Percentiles rank a stretch among this genome's conserved stretches.
Evolutionary conservation across 2,888 invertebrate species (phyloP).

Genomic region (Tethea ocularis): DNA sequence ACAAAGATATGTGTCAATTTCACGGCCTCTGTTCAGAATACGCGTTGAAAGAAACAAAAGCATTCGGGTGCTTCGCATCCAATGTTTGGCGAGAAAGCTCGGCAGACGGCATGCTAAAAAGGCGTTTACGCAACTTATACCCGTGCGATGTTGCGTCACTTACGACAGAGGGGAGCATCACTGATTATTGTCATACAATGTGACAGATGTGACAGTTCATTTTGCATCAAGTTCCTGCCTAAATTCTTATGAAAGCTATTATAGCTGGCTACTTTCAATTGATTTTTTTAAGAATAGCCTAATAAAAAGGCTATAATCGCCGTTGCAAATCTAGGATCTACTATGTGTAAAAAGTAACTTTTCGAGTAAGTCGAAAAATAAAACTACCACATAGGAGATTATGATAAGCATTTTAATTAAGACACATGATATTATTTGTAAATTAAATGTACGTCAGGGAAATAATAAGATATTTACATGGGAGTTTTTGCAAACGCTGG

Average conservation of each 20-base stretch:
- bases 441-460: no score
- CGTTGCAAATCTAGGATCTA: no score
- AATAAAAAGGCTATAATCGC: no score
- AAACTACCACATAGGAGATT: no score
- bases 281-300: no score
- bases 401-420: no score
- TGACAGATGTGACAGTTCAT: slow-evolving; percentile 36
- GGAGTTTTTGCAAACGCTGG: no score
- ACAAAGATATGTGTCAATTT: slow-evolving; percentile 67
- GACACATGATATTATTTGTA: no score
- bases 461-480: no score
- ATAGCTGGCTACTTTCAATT: no score
- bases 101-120: slow-evolving; percentile 75
- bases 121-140: slow-evolving; percentile 69
- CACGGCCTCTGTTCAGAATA: slow-evolving; percentile 52
- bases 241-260: not conserved
- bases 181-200: slow-evolving; percentile 53
- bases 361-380: no score
- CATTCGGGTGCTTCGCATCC: slow-evolving; percentile 65
- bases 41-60: slow-evolving; percentile 57
- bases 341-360: no score
- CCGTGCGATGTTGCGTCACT: slow-evolving; percentile 58
- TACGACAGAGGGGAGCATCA: slow-evolving; percentile 40
- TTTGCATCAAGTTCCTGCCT: slow-evolving; percentile 17
- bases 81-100: slow-evolving; percentile 74